Evolutionary conservation across 35 echinoderm and acorn worm species (phyloP).

Genomic region (Ophioderma brevispina): DNA sequence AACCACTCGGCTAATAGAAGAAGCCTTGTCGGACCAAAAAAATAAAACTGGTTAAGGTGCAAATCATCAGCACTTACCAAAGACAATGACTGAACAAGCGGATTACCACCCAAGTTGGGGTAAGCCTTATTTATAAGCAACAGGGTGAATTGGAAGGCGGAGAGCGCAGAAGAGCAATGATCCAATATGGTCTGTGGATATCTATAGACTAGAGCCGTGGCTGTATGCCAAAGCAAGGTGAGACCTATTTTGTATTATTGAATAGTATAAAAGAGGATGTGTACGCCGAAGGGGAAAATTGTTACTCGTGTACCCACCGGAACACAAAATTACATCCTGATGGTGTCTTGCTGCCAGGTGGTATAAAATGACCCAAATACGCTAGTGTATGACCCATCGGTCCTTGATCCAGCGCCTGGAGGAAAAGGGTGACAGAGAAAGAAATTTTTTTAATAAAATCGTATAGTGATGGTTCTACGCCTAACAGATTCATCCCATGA

Average conservation of each 20-base stretch:
- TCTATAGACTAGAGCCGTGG: too few relatives aligned
- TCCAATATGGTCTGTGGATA: background rate
- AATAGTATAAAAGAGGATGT: too few relatives aligned
- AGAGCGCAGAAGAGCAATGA: background rate
- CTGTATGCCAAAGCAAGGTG: too few relatives aligned
- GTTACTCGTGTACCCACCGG: background rate
- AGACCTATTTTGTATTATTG: too few relatives aligned
- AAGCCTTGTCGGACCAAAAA: background rate
- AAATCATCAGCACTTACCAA: background rate
- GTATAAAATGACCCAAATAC: background rate
- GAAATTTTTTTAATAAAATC: constrained; percentile 22
- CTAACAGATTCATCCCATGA: constrained; percentile 2
- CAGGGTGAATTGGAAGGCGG: background rate
- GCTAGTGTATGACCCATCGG: constrained; percentile 7
- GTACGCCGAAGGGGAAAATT: too few relatives aligned
- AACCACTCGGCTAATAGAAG: background rate
- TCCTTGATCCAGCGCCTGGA: background rate
- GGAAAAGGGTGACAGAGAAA: background rate
- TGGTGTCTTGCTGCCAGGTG: too few relatives aligned
- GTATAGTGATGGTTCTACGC: background rate
- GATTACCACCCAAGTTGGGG: background rate
- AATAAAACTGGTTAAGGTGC: background rate
- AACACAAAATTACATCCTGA: constrained; percentile 28
- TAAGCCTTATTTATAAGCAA: background rate
- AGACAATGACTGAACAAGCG: background rate